Evolutionary conservation across 2,888 invertebrate species (phyloP).

Genomic region (Chloroclystis v-ata): DNA sequence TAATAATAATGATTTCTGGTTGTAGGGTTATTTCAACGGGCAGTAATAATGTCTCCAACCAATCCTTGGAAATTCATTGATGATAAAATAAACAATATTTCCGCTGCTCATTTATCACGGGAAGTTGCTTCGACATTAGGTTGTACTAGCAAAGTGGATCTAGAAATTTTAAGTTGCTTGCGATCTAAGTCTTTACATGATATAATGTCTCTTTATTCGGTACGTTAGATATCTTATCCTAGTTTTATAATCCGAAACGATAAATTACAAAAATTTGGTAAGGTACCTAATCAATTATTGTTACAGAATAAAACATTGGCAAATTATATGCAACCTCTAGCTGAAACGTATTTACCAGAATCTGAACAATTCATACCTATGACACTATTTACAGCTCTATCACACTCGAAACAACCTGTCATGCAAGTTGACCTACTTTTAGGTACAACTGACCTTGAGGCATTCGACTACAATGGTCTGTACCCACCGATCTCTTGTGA

Average conservation of each 20-base stretch:
- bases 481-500: slow-evolving; percentile 14
- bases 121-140: slow-evolving; percentile 77
- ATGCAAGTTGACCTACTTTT: slow-evolving; percentile 81
- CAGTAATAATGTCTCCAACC: slow-evolving; percentile 82
- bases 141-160: slow-evolving; percentile 68
- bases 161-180: slow-evolving; percentile 80
- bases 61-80: slow-evolving; percentile 61
- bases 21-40: slow-evolving; percentile 80
- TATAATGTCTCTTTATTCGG: slow-evolving; percentile 71
- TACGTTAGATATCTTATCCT: slow-evolving; percentile 25
- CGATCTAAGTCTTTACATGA: slow-evolving; percentile 78
- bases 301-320: slow-evolving; percentile 78
- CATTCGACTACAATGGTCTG: slow-evolving; percentile 76
- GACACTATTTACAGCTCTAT: slow-evolving; percentile 73
- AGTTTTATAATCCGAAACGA: too few species aligned
- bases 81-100: slow-evolving; percentile 37
- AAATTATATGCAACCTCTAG: slow-evolving; percentile 79
- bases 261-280: too few species aligned
- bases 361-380: slow-evolving; percentile 80
- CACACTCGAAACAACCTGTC: slow-evolving; percentile 68
- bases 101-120: slow-evolving; percentile 67
- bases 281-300: background rate
- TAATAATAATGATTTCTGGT: slow-evolving; percentile 29
- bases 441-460: slow-evolving; percentile 83
- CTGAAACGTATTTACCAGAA: slow-evolving; percentile 80